Base-by-base conservation (phyloP, 1,140 invertebrate species). In the Drosophila oshimai region DNA sequence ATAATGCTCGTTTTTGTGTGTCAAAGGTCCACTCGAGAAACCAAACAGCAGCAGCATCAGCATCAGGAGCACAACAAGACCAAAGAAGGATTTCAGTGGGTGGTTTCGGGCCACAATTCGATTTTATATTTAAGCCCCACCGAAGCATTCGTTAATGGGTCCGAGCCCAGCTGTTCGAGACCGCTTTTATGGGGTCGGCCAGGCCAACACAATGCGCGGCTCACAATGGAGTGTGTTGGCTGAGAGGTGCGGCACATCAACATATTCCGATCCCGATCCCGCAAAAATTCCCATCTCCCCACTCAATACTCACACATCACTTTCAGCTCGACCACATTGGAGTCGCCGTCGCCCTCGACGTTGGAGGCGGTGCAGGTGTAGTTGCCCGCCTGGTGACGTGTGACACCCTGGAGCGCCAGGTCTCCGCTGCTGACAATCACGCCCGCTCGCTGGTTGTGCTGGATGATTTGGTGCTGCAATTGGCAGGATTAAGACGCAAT, bases 331-430 rank as follows among this genome's bases (percentile, higher is more conserved):
- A 97, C 94, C 22, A 92, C 93, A 70, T 96, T 95, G 51, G 96
- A 97, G 64, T 95, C 94, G 13, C 96, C 96, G 81, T 97, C 96
- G 9, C 96, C 96, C 91, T 97, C 96, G 1, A 96, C 95, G 77
- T 98, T 98, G 13, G 96, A 96, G 1, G 96, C 97, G 1, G 95
- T 94, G 86, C 96, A 97, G 2, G 95, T 95, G 89, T 97, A 97
- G 90, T 95, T 95, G n/a, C 97, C 97, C 3, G 96, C 95, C 90
- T 96, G 95, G 36, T 93, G 93, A 64, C 95, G 92, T 45, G 93
- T 94, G 22, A 97, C 95, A 47, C 94, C 94, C 78, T 96, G 95
- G 57, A 97, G 91, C 4, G 96, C 96, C 36, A 97, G 91, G 87
- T 95, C 95, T 37, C 94, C 94, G 89, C 95, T 95, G 74, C 95